These are phyloP conservation scores for Astyanax mexicanus DNA, from an alignment of 2,797 vertebrate genomes.

Conservation along the genomic window DNA sequence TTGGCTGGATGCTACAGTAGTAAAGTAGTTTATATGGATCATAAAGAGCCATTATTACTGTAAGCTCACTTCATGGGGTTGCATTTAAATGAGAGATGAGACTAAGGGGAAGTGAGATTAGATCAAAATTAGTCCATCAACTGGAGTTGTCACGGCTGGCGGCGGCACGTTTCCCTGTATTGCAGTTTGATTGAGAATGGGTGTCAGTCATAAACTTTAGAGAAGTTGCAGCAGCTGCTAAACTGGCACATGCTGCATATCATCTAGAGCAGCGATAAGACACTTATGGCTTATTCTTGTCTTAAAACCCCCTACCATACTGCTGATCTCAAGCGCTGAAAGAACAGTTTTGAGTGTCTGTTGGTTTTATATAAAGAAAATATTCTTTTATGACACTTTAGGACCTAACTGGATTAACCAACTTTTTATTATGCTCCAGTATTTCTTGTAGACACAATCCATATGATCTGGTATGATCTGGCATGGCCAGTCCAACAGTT, in stretches of 20 bases:
- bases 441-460: too few species aligned
- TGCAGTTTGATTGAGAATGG: too few species aligned
- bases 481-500: too few species aligned
- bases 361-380: too few species aligned
- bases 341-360: too few species aligned
- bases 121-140: constrained; percentile 54
- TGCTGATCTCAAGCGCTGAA: neutral
- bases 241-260: neutral
- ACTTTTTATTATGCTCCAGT: too few species aligned
- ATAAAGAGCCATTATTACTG: constrained; percentile 22
- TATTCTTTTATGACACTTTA: too few species aligned
- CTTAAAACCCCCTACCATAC: neutral
- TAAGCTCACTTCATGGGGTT: neutral
- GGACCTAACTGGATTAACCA: too few species aligned
- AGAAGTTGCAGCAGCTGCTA: constrained; percentile 27
- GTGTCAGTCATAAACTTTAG: constrained; percentile 19
- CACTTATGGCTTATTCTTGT: neutral
- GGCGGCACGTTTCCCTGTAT: constrained; percentile 5
- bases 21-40: constrained; percentile 16
- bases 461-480: too few species aligned
- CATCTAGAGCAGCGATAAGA: constrained; percentile 5
- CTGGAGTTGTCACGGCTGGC: constrained; percentile 47
- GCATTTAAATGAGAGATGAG: constrained; percentile 41
- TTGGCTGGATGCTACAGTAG: neutral
- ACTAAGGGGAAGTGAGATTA: constrained; percentile 58